Conservation (phyloP, 30 jellyfish, hydroid and myxozoan genomes). For the Turritopsis dohrnii region DNA sequence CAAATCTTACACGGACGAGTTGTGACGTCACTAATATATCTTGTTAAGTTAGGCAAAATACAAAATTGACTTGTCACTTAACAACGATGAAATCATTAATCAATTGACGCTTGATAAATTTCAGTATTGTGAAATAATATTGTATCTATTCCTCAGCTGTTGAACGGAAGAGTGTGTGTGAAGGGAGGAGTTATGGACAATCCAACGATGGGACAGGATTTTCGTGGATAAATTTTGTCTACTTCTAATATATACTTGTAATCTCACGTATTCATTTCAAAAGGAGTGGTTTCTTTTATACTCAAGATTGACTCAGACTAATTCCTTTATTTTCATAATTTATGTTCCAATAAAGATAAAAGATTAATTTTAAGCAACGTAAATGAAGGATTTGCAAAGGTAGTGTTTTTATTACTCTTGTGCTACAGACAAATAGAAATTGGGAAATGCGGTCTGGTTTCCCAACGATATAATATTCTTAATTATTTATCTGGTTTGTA, state of each 20-base stretch:
- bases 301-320: background rate
- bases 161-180: background rate
- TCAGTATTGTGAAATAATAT: background rate
- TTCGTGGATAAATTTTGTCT: background rate
- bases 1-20: no score
- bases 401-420: background rate
- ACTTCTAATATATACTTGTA: no score
- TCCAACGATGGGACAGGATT: background rate
- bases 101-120: background rate
- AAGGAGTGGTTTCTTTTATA: background rate
- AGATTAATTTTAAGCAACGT: background rate
- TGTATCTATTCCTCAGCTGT: background rate
- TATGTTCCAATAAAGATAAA: background rate
- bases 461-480: background rate
- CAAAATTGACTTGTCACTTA: background rate
- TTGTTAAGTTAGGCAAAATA: background rate
- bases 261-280: background rate
- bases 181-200: background rate
- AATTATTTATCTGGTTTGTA: background rate
- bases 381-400: background rate
- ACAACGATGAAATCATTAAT: background rate
- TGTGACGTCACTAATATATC: background rate
- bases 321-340: background rate
- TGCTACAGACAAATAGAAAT: background rate
- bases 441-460: background rate